Conservation (phyloP, 1,140 invertebrate genomes). For the Ceratina calcarata region DNA sequence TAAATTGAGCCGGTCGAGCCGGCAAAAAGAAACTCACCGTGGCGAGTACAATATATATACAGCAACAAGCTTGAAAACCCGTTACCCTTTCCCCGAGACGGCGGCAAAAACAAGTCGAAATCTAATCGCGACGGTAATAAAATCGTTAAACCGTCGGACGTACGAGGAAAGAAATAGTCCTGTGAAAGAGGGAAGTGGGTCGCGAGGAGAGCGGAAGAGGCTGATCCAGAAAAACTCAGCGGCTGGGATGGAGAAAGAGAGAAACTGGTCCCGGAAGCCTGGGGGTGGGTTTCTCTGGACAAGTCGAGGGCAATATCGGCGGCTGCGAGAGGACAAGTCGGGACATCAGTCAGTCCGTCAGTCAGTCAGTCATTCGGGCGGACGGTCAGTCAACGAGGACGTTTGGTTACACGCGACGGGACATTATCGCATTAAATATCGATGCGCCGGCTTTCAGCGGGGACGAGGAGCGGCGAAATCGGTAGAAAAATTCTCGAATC, state of each 20-base stretch:
- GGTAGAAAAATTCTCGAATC: conserved; percentile 69
- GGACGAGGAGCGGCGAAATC: conserved; percentile 63
- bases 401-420: conserved; percentile 72
- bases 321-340: conserved; percentile 47
- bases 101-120: conserved; percentile 6
- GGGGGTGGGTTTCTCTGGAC: conserved; percentile 33
- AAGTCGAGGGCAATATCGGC: conserved; percentile 22
- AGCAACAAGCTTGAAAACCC: not conserved
- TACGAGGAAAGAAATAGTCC: conserved; percentile 12
- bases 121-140: conserved; percentile 38
- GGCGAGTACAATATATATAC: not conserved
- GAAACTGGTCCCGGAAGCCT: conserved; percentile 6
- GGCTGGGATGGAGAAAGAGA: not conserved
- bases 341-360: conserved; percentile 61
- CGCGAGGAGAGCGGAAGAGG: conserved; percentile 1
- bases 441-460: conserved; percentile 75
- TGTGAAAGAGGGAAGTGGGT: not conserved
- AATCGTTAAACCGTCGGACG: conserved; percentile 21
- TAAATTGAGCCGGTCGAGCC: not conserved
- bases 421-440: conserved; percentile 79
- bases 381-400: conserved; percentile 67
- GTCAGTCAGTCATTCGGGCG: conserved; percentile 65
- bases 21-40: not conserved
- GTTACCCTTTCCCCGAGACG: not conserved
- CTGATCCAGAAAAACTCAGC: conserved; percentile 31